Percentiles rank a stretch among this genome's conserved stretches.
Conservation (phyloP, 2,113 vertebrate genomes). For the Neoarius graeffei region DNA sequence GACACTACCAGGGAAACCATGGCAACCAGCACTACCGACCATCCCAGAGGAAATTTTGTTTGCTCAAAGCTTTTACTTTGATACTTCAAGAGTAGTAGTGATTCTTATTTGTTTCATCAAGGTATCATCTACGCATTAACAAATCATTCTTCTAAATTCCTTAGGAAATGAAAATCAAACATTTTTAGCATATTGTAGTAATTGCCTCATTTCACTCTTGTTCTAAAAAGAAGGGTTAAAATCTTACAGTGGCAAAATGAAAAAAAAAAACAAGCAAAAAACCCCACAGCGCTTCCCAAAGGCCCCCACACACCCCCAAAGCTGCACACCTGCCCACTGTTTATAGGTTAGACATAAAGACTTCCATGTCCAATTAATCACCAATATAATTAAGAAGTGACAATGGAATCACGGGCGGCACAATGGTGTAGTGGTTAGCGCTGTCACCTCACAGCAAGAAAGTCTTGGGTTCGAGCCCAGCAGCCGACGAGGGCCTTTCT, state of each 20-base stretch:
- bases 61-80: neutral
- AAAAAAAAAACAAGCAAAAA: neutral
- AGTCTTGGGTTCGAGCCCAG: too few species aligned
- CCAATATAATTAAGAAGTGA: too few species aligned
- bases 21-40: neutral
- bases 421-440: too few species aligned
- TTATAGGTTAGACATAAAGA: too few species aligned
- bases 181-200: neutral
- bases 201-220: neutral
- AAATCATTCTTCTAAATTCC: neutral
- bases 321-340: too few species aligned
- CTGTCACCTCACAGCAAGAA: too few species aligned
- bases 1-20: conserved; percentile 4
- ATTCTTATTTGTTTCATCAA: neutral
- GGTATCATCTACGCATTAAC: neutral
- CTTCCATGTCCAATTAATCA: too few species aligned
- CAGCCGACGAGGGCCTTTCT: too few species aligned
- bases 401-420: too few species aligned
- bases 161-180: neutral
- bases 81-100: neutral
- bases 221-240: neutral
- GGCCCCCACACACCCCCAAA: too few species aligned
- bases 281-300: too few species aligned
- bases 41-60: neutral
- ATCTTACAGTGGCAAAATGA: neutral